Evolutionary conservation across 2,888 invertebrate genomes (phyloP), one percentile per base, ranked within the genome.

Genomic region (Sipunculus nudus): DNA sequence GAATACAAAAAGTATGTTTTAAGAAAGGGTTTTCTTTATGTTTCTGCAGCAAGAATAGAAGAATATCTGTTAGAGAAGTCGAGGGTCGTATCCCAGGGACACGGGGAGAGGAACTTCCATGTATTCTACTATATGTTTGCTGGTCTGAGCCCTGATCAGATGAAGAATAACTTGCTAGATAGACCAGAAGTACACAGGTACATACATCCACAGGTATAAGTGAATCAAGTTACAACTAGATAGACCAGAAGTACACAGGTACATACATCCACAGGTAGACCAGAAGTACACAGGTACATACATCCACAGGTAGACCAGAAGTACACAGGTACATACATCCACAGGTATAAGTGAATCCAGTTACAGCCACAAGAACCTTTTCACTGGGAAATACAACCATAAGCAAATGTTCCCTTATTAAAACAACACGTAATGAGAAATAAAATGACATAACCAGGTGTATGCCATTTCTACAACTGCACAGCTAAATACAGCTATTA

Each of bases 41-140:
- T n/a, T n/a, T n/a, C n/a, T 31, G 8, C 66, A 79, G 80, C 77
- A 2, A 72, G 67, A 46, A 64, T 80, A 29, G 69, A 71, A 5
- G 78, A 81, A 67, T 81, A 79, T 56, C 66, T 81, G 32, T 58
- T 81, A 57, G 81, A 81, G 70, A 81, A 81, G 59, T 78, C 79
- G 0, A 66, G 81, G 8, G 75, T 81, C 48, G 78, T 80, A 2
- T 67, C 68, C 19, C 79, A 78, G 50, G 76, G 71, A 3, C 58
- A 60, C 5, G 73, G 73, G 0, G 81, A 81, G 61, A 68, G 70
- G 49, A 81, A 78, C 65, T 81, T 77, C 65, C 81, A 81, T 66
- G 76, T 81, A 38, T 81, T 81, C 63, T 79, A 79, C 65, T 78
- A 79, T 71, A 69, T 81, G 75, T 76, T 81, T 59, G 74, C 75